Conservation (phyloP, 2,113 vertebrate species). For the Podiceps cristatus region DNA sequence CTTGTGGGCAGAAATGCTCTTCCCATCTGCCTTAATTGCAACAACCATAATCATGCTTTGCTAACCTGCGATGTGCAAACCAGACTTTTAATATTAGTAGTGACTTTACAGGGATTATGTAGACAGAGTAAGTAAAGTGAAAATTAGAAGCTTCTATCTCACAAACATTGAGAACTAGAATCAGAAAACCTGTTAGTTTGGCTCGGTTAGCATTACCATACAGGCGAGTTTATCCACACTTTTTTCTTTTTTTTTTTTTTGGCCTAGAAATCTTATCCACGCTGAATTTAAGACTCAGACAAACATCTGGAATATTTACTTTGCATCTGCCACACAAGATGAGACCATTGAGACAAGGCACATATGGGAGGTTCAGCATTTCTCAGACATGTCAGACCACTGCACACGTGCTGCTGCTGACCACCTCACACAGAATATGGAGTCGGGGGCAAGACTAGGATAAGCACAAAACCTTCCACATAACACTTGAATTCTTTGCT, state of each 20-base stretch:
- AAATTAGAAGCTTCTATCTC: not conserved
- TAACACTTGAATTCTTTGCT: not conserved
- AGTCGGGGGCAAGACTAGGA: not conserved
- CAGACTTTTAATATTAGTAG: slow-evolving; percentile 3
- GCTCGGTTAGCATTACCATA: not conserved
- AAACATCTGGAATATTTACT: not conserved
- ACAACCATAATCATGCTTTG: not conserved
- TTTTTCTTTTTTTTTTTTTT: not conserved
- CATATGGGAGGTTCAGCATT: not conserved
- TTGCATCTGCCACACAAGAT: not conserved
- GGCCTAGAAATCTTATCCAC: not conserved
- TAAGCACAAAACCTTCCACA: not conserved
- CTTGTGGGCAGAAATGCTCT: not conserved
- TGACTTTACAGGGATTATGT: not conserved
- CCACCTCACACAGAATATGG: not conserved
- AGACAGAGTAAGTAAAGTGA: not conserved
- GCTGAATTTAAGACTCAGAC: not conserved
- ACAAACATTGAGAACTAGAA: not conserved
- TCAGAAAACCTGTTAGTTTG: slow-evolving; percentile 23
- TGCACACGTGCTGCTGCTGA: not conserved
- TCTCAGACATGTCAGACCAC: not conserved
- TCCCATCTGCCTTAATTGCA: not conserved
- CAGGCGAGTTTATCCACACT: not conserved
- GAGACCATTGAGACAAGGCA: not conserved
- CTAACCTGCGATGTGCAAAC: not conserved